Conservation (phyloP, 2,797 vertebrate species). For the Thripadectes ignobilis region DNA sequence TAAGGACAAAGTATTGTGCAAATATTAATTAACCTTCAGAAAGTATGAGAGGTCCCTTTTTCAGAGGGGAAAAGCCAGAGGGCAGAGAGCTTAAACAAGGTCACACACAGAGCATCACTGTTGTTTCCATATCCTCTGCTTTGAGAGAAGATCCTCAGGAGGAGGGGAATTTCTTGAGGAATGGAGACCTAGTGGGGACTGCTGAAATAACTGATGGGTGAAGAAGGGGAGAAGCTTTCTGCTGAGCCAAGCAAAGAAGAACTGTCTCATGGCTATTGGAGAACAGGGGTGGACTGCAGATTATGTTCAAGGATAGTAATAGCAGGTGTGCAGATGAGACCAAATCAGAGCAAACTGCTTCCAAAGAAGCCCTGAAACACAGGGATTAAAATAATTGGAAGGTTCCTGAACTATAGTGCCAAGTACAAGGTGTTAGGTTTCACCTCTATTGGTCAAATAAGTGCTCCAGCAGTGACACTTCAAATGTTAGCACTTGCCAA, state of each 20-base stretch:
- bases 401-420: background rate
- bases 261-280: background rate
- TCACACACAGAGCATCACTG: background rate
- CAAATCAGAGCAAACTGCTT: background rate
- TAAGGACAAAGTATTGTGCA: background rate
- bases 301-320: background rate
- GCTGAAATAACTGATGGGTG: background rate
- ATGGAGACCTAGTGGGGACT: background rate
- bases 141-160: background rate
- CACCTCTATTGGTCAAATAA: background rate
- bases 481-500: constrained; percentile 22
- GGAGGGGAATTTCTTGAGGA: background rate
- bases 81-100: background rate
- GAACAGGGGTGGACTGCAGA: background rate
- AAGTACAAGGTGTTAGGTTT: background rate
- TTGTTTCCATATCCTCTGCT: background rate
- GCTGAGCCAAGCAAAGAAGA: background rate
- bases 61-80: background rate
- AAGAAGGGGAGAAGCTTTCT: background rate
- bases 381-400: background rate
- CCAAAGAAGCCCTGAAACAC: background rate
- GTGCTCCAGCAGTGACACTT: background rate
- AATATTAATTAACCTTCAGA: constrained; percentile 19
- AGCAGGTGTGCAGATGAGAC: background rate
- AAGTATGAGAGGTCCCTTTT: background rate